Base-by-base conservation (phyloP, 2,113 vertebrate species). In the Nyctereutes procyonoides region DNA sequence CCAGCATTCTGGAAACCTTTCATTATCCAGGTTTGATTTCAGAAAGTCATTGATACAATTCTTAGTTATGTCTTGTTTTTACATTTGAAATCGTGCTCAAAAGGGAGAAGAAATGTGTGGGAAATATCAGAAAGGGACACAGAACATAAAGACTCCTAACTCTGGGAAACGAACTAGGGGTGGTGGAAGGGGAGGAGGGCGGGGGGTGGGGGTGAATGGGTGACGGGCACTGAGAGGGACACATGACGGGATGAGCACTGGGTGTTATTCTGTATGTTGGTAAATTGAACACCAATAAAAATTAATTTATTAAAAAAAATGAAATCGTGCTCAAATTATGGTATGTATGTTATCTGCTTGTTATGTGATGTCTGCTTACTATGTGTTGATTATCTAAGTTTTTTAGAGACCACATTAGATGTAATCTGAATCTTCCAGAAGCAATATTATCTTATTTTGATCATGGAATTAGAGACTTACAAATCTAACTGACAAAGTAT, bases 11-110 rank as follows among this genome's bases (percentile, higher is more conserved):
- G n/a, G 55, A 85, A 81, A 86, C 73, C 17, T 12, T 81, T 87
- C 38, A 63, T 90, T 90, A 90, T 90, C n/a, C 28, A 86, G n/a
- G 71, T 67, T 90, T 71, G 20, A 87, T 74, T 73, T 94, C 38
- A 90, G 32, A 56, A 90, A 62, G 71, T 79, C 79, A 79, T 48
- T 90, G 79, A 38, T 63, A 55, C 15, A 65, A 8, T 35, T 88
- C n/a, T 63, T 63, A 55, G 28, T 81, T 88, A 76, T 76, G 26
- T 93, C 58, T 56, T 48, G 4, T 82, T 81, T 87, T 82, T 65
- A 30, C 48, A 55, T 4, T 93, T 80, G 38, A n/a, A 58, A 55
- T 83, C 43, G 28, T 85, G 38, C 58, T 84, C 22, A 62, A 62
- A 79, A n/a, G n/a, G n/a, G n/a, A n/a, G n/a, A n/a, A n/a, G n/a